Percentiles rank a stretch among this genome's conserved stretches.
phyloP scores from a whole-genome alignment of 1,140 invertebrate species.

The Tetraneura akinire region DNA sequence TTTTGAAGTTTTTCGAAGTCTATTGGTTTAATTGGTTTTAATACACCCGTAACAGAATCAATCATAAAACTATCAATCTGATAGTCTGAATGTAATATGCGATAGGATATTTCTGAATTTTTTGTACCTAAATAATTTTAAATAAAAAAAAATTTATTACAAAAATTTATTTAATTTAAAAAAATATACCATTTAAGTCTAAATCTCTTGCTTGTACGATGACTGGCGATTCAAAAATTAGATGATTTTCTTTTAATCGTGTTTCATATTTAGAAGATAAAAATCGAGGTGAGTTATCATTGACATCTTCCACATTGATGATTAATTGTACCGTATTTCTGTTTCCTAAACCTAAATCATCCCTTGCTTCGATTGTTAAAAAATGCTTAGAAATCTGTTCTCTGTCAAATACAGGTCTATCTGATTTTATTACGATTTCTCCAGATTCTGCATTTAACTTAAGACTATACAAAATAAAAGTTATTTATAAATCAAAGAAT shows the following conservation, averaged over 20 bases:
- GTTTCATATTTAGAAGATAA: conserved; percentile 81
- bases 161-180: background rate
- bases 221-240: conserved; percentile 75
- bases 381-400: conserved; percentile 84
- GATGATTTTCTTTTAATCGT: conserved; percentile 77
- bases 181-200: conserved; percentile 77
- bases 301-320: conserved; percentile 83
- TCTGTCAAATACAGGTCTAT: conserved; percentile 77
- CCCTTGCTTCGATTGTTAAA: conserved; percentile 87
- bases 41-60: conserved; percentile 71
- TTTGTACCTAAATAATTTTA: conserved; percentile 66
- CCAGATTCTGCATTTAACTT: conserved; percentile 77
- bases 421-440: conserved; percentile 77
- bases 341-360: conserved; percentile 83
- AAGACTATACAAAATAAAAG: background rate
- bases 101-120: conserved; percentile 82
- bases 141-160: background rate
- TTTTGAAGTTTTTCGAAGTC: conserved; percentile 72
- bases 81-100: conserved; percentile 73
- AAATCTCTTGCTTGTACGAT: conserved; percentile 79
- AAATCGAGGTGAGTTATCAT: conserved; percentile 84
- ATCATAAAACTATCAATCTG: conserved; percentile 79
- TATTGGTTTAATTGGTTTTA: conserved; percentile 69
- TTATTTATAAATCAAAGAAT: too few relatives aligned
- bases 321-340: conserved; percentile 83